These are phyloP conservation scores for Synergus laeviventris DNA, from an alignment of 2,888 invertebrate genomes.

Conservation along the genomic window DNA sequence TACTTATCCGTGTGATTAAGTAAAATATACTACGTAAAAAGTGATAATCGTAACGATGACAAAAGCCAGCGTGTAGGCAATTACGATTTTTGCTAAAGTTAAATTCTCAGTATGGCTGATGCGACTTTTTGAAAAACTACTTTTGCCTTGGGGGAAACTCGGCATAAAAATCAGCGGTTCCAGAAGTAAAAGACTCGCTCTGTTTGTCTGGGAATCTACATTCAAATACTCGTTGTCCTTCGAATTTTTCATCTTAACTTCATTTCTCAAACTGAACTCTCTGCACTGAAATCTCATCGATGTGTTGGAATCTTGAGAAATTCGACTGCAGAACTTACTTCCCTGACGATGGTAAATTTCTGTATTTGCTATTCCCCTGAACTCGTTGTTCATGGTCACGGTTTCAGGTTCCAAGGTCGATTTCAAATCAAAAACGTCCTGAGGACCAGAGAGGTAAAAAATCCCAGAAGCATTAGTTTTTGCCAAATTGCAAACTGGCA, in stretches of 20 bases:
- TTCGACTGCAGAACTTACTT: slow-evolving; percentile 59
- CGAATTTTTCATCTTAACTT: not conserved
- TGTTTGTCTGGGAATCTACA: slow-evolving; percentile 61
- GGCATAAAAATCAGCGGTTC: slow-evolving; percentile 78
- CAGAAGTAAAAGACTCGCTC: slow-evolving; percentile 75
- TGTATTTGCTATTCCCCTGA: slow-evolving; percentile 52
- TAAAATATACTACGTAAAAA: slow-evolving; percentile 79
- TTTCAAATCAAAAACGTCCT: slow-evolving; percentile 60
- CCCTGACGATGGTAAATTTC: slow-evolving; percentile 61
- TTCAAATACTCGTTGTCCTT: slow-evolving; percentile 39
- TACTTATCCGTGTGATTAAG: slow-evolving; percentile 61
- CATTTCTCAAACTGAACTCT: not conserved
- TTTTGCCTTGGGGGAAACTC: slow-evolving; percentile 66
- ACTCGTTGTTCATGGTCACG: slow-evolving; percentile 49
- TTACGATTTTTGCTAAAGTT: slow-evolving; percentile 78
- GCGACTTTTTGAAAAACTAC: slow-evolving; percentile 41
- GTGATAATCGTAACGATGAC: slow-evolving; percentile 78
- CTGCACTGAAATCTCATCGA: slow-evolving; percentile 57
- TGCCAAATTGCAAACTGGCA: slow-evolving; percentile 63
- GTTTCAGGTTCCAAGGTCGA: slow-evolving; percentile 59
- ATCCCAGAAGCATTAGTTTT: slow-evolving; percentile 66
- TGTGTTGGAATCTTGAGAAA: slow-evolving; percentile 57
- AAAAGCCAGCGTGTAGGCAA: slow-evolving; percentile 79
- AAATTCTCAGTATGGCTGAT: slow-evolving; percentile 74
- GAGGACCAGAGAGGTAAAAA: slow-evolving; percentile 45